Base-by-base conservation (phyloP, 2,888 invertebrate genomes). In the Omphaloscelis lunosa region DNA sequence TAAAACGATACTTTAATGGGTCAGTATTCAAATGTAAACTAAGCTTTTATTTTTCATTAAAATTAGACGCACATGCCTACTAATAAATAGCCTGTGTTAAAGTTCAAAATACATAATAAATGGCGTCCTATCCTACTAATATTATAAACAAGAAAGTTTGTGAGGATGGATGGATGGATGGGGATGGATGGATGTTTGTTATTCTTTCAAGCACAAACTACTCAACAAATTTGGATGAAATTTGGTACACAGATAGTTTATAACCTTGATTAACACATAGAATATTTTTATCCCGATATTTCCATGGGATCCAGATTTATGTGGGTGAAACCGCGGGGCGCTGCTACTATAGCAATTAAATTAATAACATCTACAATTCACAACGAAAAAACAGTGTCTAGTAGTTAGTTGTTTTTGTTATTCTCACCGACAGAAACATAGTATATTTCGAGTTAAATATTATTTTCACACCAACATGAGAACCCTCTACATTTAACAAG, bases 1-100 rank as follows among this genome's bases (percentile, higher is more conserved):
- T 68, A 45, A 77, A 86, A 75, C 66, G 58, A 70, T 75, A 66
- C 27, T 86, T 83, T 83, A 70, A 83, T 62, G 51, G 59, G 15
- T 63, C 12, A 48, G 41, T 29, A 67, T 23, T 23, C 20, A 39
- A 48, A 23, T 7, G 61, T 70, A 48, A 70, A 61, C 53, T 20
- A 51, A 66, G 23, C 15, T 73, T 23, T 62, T 74, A 51, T 62
- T 67, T 62, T 67, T 58, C 6, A 58, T 12, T 67, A 20, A 58
- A 67, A 61, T 41, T 68, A 27, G 23, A 70, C 48, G 61, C 45
- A 45, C 17, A 29, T 8, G 20, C 11, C 11, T 12, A 23, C 9
- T 51, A 1, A 59, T 53, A 59, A 1, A 59, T 53, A 59, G 34
- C 17, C 23, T 51, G 15, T 41, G 45, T 34, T 56, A 23, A 45